Evolutionary conservation across 2,888 invertebrate species (phyloP).

Genomic region (Lithophane semibrunnea): DNA sequence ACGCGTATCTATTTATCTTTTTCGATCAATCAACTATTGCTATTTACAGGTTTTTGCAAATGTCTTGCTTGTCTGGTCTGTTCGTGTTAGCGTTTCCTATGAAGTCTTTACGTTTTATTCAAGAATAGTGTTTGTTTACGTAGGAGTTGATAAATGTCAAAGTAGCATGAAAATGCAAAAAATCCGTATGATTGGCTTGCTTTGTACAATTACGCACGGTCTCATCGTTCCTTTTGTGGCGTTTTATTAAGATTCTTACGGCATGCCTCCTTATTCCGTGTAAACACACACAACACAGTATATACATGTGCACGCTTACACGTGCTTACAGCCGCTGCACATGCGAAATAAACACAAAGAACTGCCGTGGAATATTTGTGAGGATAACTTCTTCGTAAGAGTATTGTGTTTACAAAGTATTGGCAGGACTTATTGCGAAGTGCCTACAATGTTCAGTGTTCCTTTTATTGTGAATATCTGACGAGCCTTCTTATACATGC

Average conservation of each 20-base stretch:
- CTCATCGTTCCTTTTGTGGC: constrained; percentile 50
- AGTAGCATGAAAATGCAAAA: constrained; percentile 51
- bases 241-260: constrained; percentile 64
- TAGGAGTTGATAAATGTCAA: constrained; percentile 54
- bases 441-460: constrained; percentile 7
- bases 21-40: constrained; percentile 78
- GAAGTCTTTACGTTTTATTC: constrained; percentile 68
- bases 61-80: constrained; percentile 79
- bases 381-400: constrained; percentile 47
- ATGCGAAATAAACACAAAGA: constrained; percentile 58
- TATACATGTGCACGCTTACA: constrained; percentile 43
- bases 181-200: constrained; percentile 53
- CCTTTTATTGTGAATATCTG: constrained; percentile 21
- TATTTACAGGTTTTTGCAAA: constrained; percentile 81
- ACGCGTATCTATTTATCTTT: constrained; percentile 78
- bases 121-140: constrained; percentile 52
- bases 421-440: constrained; percentile 28
- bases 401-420: constrained; percentile 51
- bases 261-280: constrained; percentile 48
- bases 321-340: constrained; percentile 42
- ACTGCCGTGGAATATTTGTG: constrained; percentile 56
- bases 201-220: constrained; percentile 57
- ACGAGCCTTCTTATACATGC: not conserved
- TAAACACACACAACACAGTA: constrained; percentile 30
- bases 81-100: constrained; percentile 78